Evolutionary conservation across 1,140 invertebrate genomes (phyloP), one percentile per base, ranked within the genome.

Genomic region (Drosophila lini): DNA sequence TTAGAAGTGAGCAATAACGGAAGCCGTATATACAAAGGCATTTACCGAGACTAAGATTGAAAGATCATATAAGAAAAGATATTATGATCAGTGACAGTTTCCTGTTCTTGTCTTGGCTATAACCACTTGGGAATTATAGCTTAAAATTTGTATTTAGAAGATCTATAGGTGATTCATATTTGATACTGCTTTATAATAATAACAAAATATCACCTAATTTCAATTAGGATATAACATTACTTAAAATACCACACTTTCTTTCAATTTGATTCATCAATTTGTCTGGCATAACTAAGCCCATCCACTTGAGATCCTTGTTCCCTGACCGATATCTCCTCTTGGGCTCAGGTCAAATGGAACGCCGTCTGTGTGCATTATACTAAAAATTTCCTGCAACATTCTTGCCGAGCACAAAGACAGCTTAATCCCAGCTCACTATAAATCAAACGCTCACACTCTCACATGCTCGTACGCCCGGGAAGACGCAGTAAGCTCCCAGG

Each of bases 391-490:
- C 76, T 80, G 62, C 77, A 83, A 77, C 80, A 86, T 88, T 89
- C 80, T 89, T 83, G 76, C 48, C 55, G 70, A 70, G 84, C 80
- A 84, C 82, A 84, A 84, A 85, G 81, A 81, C 81, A 78, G 78
- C 69, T 88, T 84, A 88, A 88, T 88, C 84, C 84, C 80, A 88
- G 80, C 84, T 88, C 84, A 88, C 84, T 88, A 88, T 88, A 89
- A 88, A 88, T 88, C 84, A 88, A 78, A 88, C 58, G 59, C 61
- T 79, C 64, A 19, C 73, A 58, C 63, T 55, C 47, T 16, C 45
- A 16, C 47, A 6, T 28, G 13, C 45, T n/a, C 62, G 53, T 63
- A 53, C 63, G 48, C 52, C n/a, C 41, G n/a, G 56, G 84, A 89
- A 89, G 77, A 80, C 78, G 67, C 69, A 78, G 84, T 84, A 88